Percentiles rank a stretch among this genome's conserved stretches.
phyloP scores from a whole-genome alignment of 2,113 vertebrate species.

The Prochilodus magdalenae region DNA sequence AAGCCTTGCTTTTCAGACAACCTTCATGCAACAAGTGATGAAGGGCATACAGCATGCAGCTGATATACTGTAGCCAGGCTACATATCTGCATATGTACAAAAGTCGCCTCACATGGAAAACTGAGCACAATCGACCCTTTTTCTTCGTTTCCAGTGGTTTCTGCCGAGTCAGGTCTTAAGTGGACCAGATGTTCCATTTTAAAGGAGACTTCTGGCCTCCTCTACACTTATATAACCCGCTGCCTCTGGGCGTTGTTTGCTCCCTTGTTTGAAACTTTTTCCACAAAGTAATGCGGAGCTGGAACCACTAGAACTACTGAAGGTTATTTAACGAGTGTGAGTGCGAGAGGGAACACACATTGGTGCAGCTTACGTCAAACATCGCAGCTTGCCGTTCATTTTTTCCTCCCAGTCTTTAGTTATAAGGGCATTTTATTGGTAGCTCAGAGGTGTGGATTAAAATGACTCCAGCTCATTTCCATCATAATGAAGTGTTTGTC shows the following conservation, averaged over 20 bases:
- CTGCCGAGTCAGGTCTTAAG: slow-evolving; percentile 39
- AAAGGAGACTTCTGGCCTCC: slow-evolving; percentile 26
- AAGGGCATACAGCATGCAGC: not conserved
- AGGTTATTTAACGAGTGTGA: slow-evolving; percentile 14
- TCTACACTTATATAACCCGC: slow-evolving; percentile 50
- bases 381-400: not conserved
- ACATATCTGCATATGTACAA: not conserved
- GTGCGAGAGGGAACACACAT: not conserved
- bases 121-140: slow-evolving; percentile 10
- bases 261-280: slow-evolving; percentile 46
- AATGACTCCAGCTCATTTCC: not conserved
- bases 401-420: not conserved
- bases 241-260: slow-evolving; percentile 41
- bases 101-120: not conserved
- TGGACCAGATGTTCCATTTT: slow-evolving; percentile 51
- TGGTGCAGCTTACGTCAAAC: not conserved
- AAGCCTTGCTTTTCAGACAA: not conserved
- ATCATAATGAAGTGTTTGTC: not conserved
- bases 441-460: slow-evolving; percentile 2
- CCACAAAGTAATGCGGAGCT: slow-evolving; percentile 14
- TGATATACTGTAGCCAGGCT: not conserved
- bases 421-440: slow-evolving; percentile 1
- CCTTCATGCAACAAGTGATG: slow-evolving; percentile 8
- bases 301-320: slow-evolving; percentile 15
- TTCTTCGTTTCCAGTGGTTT: slow-evolving; percentile 31